Evolutionary conservation across 2,797 vertebrate genomes (phyloP).

Genomic region (Lagocephalus sceleratus): DNA sequence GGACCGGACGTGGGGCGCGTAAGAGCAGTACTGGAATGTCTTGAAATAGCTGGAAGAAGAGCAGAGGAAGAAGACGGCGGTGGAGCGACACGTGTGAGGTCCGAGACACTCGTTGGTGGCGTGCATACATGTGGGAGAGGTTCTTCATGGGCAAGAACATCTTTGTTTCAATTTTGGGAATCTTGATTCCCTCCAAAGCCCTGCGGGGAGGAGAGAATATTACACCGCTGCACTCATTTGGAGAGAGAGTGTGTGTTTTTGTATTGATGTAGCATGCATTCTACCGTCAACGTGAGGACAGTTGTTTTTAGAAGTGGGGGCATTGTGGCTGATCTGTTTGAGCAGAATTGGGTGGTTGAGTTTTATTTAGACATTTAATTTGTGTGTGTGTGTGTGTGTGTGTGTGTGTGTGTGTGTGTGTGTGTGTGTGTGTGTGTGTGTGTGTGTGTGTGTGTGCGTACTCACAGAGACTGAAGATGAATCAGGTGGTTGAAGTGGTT

Average conservation of each 20-base stretch:
- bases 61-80: too few relatives aligned
- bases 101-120: neutral
- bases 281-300: too few relatives aligned
- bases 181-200: conserved; percentile 79
- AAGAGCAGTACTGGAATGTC: conserved; percentile 85
- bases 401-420: too few relatives aligned
- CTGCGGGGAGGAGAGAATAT: conserved; percentile 48
- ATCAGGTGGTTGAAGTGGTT: conserved; percentile 73
- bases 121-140: conserved; percentile 78
- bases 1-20: conserved; percentile 79
- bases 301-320: conserved; percentile 2
- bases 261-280: too few relatives aligned
- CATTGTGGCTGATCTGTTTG: neutral
- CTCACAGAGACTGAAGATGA: conserved; percentile 83
- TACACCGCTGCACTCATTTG: neutral
- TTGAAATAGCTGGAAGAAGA: conserved; percentile 79
- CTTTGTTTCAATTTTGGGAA: conserved; percentile 75
- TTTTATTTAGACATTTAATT: too few relatives aligned
- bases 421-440: too few relatives aligned
- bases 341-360: too few relatives aligned
- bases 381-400: too few relatives aligned
- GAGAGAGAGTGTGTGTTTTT: too few relatives aligned
- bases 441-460: conserved; percentile 24
- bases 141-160: conserved; percentile 82
- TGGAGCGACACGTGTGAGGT: too few relatives aligned